Conservation (phyloP, 2,797 vertebrate species). For the Philypnodon macrostomus region DNA sequence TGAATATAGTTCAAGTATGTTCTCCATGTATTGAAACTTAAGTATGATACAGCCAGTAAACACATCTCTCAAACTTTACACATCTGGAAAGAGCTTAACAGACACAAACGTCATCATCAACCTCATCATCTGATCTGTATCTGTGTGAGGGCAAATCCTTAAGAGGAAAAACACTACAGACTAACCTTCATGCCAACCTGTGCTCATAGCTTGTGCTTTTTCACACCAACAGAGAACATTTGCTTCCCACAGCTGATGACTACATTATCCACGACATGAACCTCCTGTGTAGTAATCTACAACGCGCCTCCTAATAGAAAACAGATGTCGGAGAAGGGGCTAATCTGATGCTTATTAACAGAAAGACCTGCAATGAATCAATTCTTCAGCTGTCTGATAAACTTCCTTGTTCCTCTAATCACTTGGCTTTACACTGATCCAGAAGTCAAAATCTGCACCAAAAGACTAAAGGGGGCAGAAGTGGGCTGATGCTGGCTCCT, state of each 20-base stretch:
- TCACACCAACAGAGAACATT: slow-evolving; percentile 69
- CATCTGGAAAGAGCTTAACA: slow-evolving; percentile 33
- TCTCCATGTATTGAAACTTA: too few species aligned
- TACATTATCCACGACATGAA: slow-evolving; percentile 68
- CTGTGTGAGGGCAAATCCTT: slow-evolving; percentile 64
- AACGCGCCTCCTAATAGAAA: slow-evolving; percentile 63
- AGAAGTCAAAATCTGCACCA: slow-evolving; percentile 43
- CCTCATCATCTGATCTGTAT: slow-evolving; percentile 39
- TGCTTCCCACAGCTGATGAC: slow-evolving; percentile 79
- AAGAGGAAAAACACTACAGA: too few species aligned
- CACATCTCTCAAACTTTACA: slow-evolving; percentile 20
- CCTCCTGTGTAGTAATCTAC: slow-evolving; percentile 59
- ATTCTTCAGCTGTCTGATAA: slow-evolving; percentile 57
- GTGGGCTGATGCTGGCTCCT: slow-evolving; percentile 21
- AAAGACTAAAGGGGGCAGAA: slow-evolving; percentile 34
- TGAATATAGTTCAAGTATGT: too few species aligned
- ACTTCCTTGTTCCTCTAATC: slow-evolving; percentile 55
- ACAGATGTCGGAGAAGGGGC: slow-evolving; percentile 64
- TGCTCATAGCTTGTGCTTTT: slow-evolving; percentile 52
- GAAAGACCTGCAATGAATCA: slow-evolving; percentile 51
- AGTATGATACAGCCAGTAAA: slow-evolving; percentile 13
- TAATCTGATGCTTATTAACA: slow-evolving; percentile 59
- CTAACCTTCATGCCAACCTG: slow-evolving; percentile 48
- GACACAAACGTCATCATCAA: too few species aligned
- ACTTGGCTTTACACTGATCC: slow-evolving; percentile 37